These are phyloP conservation scores for Asobara japonica DNA, from an alignment of 1,140 invertebrate species.

Conservation along the genomic window DNA sequence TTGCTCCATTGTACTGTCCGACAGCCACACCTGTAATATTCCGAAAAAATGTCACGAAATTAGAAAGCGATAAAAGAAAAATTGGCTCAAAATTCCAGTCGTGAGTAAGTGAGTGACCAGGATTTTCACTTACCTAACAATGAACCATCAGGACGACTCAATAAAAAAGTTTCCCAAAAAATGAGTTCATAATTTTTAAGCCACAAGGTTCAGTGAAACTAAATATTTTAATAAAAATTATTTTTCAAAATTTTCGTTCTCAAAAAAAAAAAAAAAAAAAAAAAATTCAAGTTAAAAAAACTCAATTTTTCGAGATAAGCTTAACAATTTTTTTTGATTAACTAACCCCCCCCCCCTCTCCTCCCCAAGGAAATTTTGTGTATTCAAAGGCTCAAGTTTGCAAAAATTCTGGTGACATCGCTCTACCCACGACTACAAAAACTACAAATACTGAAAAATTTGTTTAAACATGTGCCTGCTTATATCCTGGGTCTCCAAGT, in stretches of 20 bases:
- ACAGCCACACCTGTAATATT: conserved; percentile 77
- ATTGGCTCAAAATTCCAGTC: neutral
- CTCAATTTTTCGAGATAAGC: neutral
- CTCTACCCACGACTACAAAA: neutral
- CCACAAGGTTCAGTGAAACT: too few relatives aligned
- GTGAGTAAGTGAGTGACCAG: conserved; percentile 35
- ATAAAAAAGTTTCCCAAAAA: neutral
- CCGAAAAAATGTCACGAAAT: neutral
- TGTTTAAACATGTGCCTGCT: conserved; percentile 65
- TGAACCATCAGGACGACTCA: neutral
- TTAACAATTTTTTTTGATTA: conserved; percentile 11
- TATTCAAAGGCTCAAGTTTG: conserved; percentile 59
- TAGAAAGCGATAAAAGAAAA: conserved; percentile 11
- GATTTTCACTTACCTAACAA: conserved; percentile 30
- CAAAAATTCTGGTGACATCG: neutral
- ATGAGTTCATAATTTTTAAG: too few relatives aligned
- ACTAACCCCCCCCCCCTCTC: too few relatives aligned
- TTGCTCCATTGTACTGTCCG: conserved; percentile 74
- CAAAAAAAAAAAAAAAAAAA: too few relatives aligned
- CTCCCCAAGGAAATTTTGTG: conserved; percentile 34
- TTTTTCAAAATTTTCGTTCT: neutral
- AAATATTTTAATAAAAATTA: neutral
- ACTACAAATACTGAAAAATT: too few relatives aligned
- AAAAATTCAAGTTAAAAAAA: neutral
- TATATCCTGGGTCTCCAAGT: conserved; percentile 71